A percentile compares a stretch with the other conserved stretches of the same genome.
Conservation (phyloP, 92 coral and sea anemone genomes). For the Epizoanthus stellaris region DNA sequence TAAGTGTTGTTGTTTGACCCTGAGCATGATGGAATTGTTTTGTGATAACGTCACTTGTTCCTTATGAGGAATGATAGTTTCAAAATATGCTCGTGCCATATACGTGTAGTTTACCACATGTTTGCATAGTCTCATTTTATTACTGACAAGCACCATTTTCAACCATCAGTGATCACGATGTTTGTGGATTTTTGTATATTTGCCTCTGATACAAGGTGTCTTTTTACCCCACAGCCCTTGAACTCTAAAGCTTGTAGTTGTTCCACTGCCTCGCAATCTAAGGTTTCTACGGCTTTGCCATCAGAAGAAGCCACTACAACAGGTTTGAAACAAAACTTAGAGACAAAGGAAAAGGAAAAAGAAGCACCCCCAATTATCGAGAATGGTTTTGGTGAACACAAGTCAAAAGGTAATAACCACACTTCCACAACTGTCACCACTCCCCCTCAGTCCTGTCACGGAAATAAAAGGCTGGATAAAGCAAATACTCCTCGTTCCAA, state of each 20-base stretch:
- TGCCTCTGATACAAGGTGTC: neutral
- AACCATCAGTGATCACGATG: neutral
- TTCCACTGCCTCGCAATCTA: neutral
- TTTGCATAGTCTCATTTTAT: too few relatives aligned
- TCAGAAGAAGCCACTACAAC: constrained; percentile 1
- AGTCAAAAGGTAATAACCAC: neutral
- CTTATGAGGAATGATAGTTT: too few relatives aligned
- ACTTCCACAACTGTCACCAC: neutral
- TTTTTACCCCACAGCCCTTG: constrained; percentile 13
- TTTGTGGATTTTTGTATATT: neutral
- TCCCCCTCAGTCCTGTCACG: neutral
- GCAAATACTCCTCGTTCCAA: neutral
- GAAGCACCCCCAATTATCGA: neutral
- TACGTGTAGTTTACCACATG: too few relatives aligned
- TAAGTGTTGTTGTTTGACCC: too few relatives aligned
- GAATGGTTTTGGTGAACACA: constrained; percentile 8
- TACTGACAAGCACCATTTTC: too few relatives aligned
- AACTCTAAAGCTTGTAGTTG: neutral
- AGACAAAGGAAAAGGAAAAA: constrained; percentile 24
- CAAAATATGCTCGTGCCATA: too few relatives aligned
- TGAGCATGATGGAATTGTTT: too few relatives aligned
- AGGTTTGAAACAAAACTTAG: neutral
- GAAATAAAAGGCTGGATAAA: neutral
- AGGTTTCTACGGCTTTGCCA: neutral
- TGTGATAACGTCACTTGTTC: too few relatives aligned